Percentiles rank a stretch among this genome's conserved stretches.
Evolutionary conservation across 2,113 vertebrate genomes (phyloP).

Genomic region (Pachypanchax playfairii): DNA sequence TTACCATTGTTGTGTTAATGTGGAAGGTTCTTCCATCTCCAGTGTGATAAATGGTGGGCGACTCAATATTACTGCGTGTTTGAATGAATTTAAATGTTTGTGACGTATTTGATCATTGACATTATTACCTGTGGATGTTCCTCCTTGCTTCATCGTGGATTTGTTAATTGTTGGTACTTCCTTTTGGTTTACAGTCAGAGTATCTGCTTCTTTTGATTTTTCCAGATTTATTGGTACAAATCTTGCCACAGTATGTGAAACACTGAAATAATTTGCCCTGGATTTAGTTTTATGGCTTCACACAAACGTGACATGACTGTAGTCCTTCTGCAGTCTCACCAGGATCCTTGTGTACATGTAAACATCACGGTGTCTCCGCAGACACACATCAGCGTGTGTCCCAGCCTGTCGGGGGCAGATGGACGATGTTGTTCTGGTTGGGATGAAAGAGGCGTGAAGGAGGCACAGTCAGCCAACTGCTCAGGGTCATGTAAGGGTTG

Average conservation of each 20-base stretch:
- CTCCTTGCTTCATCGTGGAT: too few species aligned
- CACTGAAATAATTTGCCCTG: neutral
- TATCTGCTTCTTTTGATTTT: neutral
- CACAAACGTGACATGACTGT: neutral
- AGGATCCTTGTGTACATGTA: neutral
- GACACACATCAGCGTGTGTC: slow-evolving; percentile 25
- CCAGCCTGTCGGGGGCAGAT: slow-evolving; percentile 52
- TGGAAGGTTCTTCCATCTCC: too few species aligned
- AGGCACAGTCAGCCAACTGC: slow-evolving; percentile 66
- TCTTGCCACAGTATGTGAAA: neutral
- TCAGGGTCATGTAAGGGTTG: slow-evolving; percentile 76
- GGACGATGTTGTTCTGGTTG: slow-evolving; percentile 62
- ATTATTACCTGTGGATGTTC: too few species aligned
- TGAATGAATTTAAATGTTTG: too few species aligned
- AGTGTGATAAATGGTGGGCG: too few species aligned
- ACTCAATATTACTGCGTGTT: too few species aligned
- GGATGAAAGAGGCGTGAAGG: slow-evolving; percentile 69
- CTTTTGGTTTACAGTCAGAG: neutral
- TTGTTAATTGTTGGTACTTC: too few species aligned
- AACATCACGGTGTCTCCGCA: slow-evolving; percentile 6
- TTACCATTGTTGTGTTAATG: too few species aligned
- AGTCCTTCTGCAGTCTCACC: neutral
- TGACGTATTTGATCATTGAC: too few species aligned
- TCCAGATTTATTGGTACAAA: neutral
- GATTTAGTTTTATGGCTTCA: neutral